Evolutionary conservation across 2,888 invertebrate genomes (phyloP).

Genomic region (Unio delphinus): DNA sequence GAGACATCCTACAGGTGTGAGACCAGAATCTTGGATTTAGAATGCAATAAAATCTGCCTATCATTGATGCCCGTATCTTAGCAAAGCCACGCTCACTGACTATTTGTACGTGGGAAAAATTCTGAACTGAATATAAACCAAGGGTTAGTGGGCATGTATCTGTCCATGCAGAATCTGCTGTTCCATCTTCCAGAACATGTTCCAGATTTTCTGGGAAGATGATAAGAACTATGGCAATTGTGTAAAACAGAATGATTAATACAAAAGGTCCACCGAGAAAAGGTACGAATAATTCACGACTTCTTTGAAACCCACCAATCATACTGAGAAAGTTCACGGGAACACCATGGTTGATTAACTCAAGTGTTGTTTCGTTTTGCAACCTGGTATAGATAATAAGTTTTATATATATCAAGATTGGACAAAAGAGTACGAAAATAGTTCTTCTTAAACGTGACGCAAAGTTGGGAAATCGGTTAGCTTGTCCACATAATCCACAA

Average conservation of each 20-base stretch:
- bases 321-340: conserved; percentile 27
- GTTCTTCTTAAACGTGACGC: conserved; percentile 16
- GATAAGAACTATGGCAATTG: conserved; percentile 13
- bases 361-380: conserved; percentile 9
- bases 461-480: conserved; percentile 5
- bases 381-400: conserved; percentile 13
- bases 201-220: conserved; percentile 12
- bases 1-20: neutral
- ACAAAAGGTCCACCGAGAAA: conserved; percentile 24
- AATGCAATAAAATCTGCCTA: conserved; percentile 9
- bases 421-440: conserved; percentile 10
- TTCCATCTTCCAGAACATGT: conserved; percentile 7
- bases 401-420: conserved; percentile 15
- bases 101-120: conserved; percentile 7
- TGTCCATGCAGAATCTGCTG: neutral
- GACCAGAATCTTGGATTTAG: conserved; percentile 17
- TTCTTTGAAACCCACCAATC: conserved; percentile 23
- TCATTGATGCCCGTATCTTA: neutral
- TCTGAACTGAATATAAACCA: conserved; percentile 8
- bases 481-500: conserved; percentile 16
- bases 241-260: conserved; percentile 12
- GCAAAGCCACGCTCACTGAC: conserved; percentile 12
- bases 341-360: conserved; percentile 15
- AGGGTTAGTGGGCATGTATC: conserved; percentile 10
- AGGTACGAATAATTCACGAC: conserved; percentile 14